Evolutionary conservation across 2,797 vertebrate species (phyloP), one percentile per base, ranked within the genome.

Genomic region (Harpagifer antarcticus): DNA sequence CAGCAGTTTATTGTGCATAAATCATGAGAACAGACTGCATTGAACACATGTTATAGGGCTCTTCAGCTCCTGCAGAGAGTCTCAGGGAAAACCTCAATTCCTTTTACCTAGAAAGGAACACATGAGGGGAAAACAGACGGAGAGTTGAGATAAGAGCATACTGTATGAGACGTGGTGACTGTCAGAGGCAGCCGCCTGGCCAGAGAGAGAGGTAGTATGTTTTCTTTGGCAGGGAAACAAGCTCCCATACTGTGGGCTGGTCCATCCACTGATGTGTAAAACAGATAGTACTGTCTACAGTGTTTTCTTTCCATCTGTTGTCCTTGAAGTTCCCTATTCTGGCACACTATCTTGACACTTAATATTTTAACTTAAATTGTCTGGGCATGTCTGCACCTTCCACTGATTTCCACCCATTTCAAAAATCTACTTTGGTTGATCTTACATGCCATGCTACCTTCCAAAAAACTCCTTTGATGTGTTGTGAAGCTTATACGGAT

Each of bases 191-290:
- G 69, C 48, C 57, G 78, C 72, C 72, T 72, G 83, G 84, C 68
- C 76, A 65, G 72, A 61, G 17, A 58, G 68, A 49, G 71, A 79
- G 68, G 50, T 52, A 65, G 42, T n/a, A 31, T 80, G 85, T 84
- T 92, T 87, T 67, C 72, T 86, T 93, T 92, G 90, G 91, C 85
- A 58, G 68, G 66, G 23, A 80, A 83, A 81, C 31, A 55, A 85
- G 81, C 79, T 85, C 63, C 63, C 65, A 40, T 73, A 65, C 75
- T 68, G 68, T 64, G 65, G 76, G 79, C 76, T 10, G 19, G 54
- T 76, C 78, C 7, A 0, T 69, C 33, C 60, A 83, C 86, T 88
- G 85, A 92, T 91, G 88, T 76, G 15, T 86, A 87, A 86, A 92
- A 79, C 91, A 92, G 86, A 91, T 73, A 90, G 59, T 76, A 57